Percentiles rank a stretch among this genome's conserved stretches.
Evolutionary conservation across 2,113 vertebrate species (phyloP).

Genomic region (Antigone vipio): DNA sequence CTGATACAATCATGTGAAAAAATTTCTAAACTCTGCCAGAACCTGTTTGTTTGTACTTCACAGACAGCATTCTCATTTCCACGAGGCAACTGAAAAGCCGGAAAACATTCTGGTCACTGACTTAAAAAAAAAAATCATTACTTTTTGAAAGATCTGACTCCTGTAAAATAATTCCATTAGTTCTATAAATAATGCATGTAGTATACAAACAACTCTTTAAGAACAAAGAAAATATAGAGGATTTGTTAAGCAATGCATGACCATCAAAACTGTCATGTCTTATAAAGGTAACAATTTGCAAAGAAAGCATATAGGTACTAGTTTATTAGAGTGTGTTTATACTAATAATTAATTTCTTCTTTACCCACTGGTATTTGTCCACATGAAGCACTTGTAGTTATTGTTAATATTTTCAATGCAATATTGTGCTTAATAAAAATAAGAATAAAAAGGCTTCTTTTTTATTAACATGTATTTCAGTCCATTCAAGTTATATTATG

Average conservation of each 20-base stretch:
- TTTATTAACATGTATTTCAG: constrained; percentile 62
- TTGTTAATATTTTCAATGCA: constrained; percentile 10
- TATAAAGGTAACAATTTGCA: neutral
- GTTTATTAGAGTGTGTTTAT: neutral
- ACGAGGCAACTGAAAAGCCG: neutral
- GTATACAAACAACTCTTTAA: neutral
- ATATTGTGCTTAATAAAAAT: constrained; percentile 26
- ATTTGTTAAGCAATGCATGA: neutral
- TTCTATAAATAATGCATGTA: neutral
- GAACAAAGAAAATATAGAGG: neutral
- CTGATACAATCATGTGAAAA: neutral
- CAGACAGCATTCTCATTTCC: neutral
- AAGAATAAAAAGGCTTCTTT: constrained; percentile 38
- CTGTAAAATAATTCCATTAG: neutral
- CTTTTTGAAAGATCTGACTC: neutral
- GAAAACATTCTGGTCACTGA: neutral
- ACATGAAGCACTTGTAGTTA: neutral
- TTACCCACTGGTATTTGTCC: neutral
- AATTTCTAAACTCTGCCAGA: neutral
- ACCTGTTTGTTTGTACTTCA: neutral
- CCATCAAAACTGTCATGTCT: neutral
- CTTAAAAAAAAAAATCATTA: neutral
- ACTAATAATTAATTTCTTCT: constrained; percentile 2
- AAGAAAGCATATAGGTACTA: neutral
- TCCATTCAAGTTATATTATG: constrained; percentile 58